Conservation (phyloP, 35 echinoderm and acorn worm genomes). For the Hemicentrotus pulcherrimus region DNA sequence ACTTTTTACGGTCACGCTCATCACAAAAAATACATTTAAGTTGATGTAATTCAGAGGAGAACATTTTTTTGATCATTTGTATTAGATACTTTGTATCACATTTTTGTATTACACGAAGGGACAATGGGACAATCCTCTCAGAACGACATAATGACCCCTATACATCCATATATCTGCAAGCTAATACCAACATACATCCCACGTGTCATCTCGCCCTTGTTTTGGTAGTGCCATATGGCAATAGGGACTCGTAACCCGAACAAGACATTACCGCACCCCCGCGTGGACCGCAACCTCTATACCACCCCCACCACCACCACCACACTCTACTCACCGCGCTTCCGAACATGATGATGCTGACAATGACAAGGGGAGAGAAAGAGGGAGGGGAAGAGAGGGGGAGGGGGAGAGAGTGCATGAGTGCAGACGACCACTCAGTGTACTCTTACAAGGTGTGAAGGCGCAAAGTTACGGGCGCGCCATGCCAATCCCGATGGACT, state of each 20-base stretch:
- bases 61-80: too few relatives aligned
- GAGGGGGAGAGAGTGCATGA: not conserved
- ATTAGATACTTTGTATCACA: too few relatives aligned
- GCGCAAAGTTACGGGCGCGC: conserved; percentile 42
- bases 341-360: not conserved
- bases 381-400: not conserved
- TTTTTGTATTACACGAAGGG: too few relatives aligned
- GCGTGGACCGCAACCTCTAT: not conserved
- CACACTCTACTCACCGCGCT: not conserved
- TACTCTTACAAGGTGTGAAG: conserved; percentile 48
- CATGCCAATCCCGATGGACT: conserved; percentile 32
- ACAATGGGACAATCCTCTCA: too few relatives aligned
- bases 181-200: too few relatives aligned
- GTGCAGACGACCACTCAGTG: not conserved
- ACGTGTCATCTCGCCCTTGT: not conserved
- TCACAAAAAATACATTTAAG: too few relatives aligned
- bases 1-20: too few relatives aligned
- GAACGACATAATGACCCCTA: too few relatives aligned
- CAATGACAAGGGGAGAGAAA: too few relatives aligned
- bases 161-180: too few relatives aligned
- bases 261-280: not conserved
- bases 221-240: not conserved
- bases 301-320: not conserved
- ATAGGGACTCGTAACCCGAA: not conserved
- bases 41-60: too few relatives aligned